These are phyloP conservation scores for Meloe dianella DNA, from an alignment of 2,888 invertebrate genomes.

Conservation along the genomic window DNA sequence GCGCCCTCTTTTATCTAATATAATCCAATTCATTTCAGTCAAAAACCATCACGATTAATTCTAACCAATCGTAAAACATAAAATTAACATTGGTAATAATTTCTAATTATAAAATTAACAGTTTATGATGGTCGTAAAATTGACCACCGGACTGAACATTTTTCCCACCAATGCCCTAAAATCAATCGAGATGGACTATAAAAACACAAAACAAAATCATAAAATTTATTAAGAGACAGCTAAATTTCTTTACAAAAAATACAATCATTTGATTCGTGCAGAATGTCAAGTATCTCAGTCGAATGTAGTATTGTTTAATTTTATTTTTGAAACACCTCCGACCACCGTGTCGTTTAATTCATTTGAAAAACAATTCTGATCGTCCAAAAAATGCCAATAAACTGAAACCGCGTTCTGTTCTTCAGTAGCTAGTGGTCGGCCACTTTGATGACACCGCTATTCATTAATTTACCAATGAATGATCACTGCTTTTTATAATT, in stretches of 20 bases:
- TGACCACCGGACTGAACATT: slow-evolving; percentile 37
- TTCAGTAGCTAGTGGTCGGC: slow-evolving; percentile 48
- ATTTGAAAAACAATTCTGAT: slow-evolving; percentile 44
- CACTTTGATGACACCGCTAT: slow-evolving; percentile 48
- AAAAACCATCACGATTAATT: not conserved
- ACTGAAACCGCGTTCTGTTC: slow-evolving; percentile 42
- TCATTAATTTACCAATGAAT: slow-evolving; percentile 47
- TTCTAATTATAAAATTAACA: not conserved
- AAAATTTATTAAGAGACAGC: slow-evolving; percentile 19
- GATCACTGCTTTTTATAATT: slow-evolving; percentile 45
- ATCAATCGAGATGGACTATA: not conserved
- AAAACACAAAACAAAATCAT: slow-evolving; percentile 25
- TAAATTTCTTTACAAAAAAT: not conserved
- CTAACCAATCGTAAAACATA: not conserved
- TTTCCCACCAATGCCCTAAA: slow-evolving; percentile 38
- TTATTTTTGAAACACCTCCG: slow-evolving; percentile 48
- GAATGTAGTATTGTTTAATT: slow-evolving; percentile 23
- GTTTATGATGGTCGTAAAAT: slow-evolving; percentile 31
- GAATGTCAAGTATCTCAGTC: slow-evolving; percentile 40
- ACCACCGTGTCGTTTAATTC: slow-evolving; percentile 49
- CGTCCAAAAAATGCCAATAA: slow-evolving; percentile 52
- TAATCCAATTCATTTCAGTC: not conserved
- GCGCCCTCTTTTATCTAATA: not conserved
- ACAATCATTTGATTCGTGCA: slow-evolving; percentile 25
- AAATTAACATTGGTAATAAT: not conserved